Conservation (phyloP, 2,888 invertebrate genomes). For the Drosophila nr. medialis region DNA sequence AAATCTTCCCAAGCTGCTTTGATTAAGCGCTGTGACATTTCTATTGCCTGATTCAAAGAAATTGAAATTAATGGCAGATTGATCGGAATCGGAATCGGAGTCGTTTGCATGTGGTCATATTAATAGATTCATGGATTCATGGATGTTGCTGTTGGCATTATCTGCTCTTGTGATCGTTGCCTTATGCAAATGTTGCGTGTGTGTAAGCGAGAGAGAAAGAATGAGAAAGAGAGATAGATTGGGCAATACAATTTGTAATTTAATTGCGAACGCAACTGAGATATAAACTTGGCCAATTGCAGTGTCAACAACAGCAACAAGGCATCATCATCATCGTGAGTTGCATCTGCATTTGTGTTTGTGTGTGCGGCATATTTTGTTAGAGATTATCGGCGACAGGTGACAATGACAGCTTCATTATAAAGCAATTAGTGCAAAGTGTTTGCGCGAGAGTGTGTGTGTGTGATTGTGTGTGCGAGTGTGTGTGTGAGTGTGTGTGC, state of each 20-base stretch:
- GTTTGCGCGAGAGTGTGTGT: conserved; percentile 17
- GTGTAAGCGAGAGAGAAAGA: background rate
- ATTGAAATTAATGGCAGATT: conserved; percentile 76
- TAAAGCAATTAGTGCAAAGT: conserved; percentile 74
- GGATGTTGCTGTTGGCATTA: conserved; percentile 31
- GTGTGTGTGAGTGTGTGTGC: background rate
- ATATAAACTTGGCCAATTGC: conserved; percentile 31
- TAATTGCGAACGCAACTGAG: conserved; percentile 18
- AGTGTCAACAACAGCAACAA: conserved; percentile 1
- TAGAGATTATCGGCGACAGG: conserved; percentile 79
- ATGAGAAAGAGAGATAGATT: background rate
- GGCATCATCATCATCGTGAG: conserved; percentile 5
- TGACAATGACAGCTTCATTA: conserved; percentile 83
- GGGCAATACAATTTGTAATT: conserved; percentile 22
- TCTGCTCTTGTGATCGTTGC: conserved; percentile 30
- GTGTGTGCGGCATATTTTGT: conserved; percentile 49
- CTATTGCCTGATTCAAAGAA: conserved; percentile 61
- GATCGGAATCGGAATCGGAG: conserved; percentile 53
- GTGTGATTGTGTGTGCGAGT: conserved; percentile 3
- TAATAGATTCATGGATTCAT: conserved; percentile 55
- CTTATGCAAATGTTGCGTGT: conserved; percentile 45
- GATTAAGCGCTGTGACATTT: conserved; percentile 77
- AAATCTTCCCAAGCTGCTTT: conserved; percentile 76
- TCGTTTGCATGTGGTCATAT: conserved; percentile 41
- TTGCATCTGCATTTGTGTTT: conserved; percentile 6